phyloP scores from a whole-genome alignment of 2,797 vertebrate species.

The Brachyalestes nurse region DNA sequence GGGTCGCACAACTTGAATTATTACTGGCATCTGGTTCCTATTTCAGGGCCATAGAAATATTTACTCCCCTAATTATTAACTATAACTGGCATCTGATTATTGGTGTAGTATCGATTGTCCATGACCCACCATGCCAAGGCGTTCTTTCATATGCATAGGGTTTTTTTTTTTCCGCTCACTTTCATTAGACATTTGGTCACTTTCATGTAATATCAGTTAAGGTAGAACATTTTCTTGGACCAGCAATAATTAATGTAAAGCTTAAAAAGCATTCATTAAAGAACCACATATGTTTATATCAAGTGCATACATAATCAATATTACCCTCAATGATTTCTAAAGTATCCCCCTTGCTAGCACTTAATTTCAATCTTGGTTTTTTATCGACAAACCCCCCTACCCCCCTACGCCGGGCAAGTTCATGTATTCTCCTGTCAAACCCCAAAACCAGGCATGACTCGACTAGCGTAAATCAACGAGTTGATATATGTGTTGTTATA shows the following conservation, averaged over 20 bases:
- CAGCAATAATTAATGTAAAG: neutral
- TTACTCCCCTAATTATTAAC: neutral
- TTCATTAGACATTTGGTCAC: constrained; percentile 42
- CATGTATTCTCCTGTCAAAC: constrained; percentile 49
- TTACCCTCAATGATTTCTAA: neutral
- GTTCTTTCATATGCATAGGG: constrained; percentile 28
- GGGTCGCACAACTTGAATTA: constrained; percentile 45
- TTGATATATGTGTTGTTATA: neutral
- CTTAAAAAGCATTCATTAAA: neutral
- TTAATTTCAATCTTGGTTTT: no score
- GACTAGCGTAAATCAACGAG: neutral
- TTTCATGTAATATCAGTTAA: neutral
- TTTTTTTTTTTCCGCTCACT: constrained; percentile 25
- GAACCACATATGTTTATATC: neutral
- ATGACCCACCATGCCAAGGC: constrained; percentile 50
- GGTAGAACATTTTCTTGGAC: constrained; percentile 20
- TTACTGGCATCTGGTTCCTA: constrained; percentile 62
- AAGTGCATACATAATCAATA: constrained; percentile 31
- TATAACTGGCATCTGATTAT: constrained; percentile 44
- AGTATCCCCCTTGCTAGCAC: no score
- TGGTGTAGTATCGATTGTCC: constrained; percentile 19
- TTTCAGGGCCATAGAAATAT: constrained; percentile 41
- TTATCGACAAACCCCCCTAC: constrained; percentile 54
- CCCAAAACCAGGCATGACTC: constrained; percentile 57
- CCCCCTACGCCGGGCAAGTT: constrained; percentile 31